These are phyloP conservation scores for Drosophila kuntzei DNA, from an alignment of 2,888 invertebrate species.

Conservation along the genomic window DNA sequence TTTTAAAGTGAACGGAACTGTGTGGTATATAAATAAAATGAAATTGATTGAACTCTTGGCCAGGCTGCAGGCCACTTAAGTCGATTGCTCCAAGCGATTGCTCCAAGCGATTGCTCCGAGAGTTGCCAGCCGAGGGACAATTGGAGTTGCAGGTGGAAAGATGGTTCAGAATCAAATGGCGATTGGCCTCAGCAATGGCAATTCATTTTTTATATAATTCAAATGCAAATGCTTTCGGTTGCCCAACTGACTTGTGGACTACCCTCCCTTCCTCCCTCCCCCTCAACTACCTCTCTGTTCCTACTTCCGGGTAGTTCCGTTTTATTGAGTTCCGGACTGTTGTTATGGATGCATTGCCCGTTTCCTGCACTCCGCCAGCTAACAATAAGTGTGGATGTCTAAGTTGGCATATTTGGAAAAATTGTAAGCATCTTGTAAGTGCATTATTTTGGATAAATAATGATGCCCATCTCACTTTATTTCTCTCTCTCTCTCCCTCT, in stretches of 20 bases:
- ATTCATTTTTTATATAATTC: constrained; percentile 71
- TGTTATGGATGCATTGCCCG: constrained; percentile 33
- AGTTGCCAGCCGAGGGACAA: constrained; percentile 14
- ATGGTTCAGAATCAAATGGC: constrained; percentile 61
- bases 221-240: constrained; percentile 66
- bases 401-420: constrained; percentile 74
- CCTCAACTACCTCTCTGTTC: neutral
- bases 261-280: neutral
- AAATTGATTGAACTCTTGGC: constrained; percentile 39
- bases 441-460: constrained; percentile 68
- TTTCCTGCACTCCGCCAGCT: constrained; percentile 9
- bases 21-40: constrained; percentile 56
- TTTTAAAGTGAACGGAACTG: constrained; percentile 36
- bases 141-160: constrained; percentile 24
- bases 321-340: constrained; percentile 29
- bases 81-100: constrained; percentile 50
- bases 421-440: constrained; percentile 74
- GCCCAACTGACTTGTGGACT: constrained; percentile 31
- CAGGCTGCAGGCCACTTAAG: constrained; percentile 42
- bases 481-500: constrained; percentile 1
- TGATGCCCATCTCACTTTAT: constrained; percentile 38
- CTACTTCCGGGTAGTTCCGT: constrained; percentile 18
- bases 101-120: constrained; percentile 7
- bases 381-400: constrained; percentile 38
- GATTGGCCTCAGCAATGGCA: constrained; percentile 66